phyloP scores from a whole-genome alignment of 2,797 vertebrate species.

The Enteromius argenteus region DNA sequence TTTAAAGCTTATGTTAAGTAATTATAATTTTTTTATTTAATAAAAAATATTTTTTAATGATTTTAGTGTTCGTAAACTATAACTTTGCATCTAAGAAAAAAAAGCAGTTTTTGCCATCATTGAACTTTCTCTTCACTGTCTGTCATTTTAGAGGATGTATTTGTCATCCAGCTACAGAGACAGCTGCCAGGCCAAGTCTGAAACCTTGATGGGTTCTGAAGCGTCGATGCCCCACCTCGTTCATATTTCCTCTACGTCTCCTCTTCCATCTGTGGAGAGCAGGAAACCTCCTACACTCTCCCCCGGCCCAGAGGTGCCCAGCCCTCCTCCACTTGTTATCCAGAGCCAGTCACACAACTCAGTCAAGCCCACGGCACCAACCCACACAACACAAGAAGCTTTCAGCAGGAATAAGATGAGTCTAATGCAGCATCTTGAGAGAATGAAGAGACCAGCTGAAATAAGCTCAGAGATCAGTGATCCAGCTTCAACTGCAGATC shows the following conservation, averaged over 20 bases:
- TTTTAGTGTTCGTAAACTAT: neutral
- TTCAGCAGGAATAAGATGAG: slow-evolving; percentile 4
- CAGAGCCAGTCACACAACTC: slow-evolving; percentile 29
- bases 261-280: slow-evolving; percentile 35
- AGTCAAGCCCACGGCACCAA: neutral
- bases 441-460: neutral
- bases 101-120: neutral
- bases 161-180: slow-evolving; percentile 9
- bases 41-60: no score
- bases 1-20: no score
- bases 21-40: no score
- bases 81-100: neutral
- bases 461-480: neutral
- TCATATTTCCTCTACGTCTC: slow-evolving; percentile 49
- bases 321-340: slow-evolving; percentile 36
- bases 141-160: neutral
- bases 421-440: neutral
- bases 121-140: neutral
- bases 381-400: neutral
- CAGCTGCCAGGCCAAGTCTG: slow-evolving; percentile 26
- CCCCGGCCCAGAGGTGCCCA: slow-evolving; percentile 54
- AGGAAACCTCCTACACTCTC: slow-evolving; percentile 53
- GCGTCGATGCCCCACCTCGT: slow-evolving; percentile 54
- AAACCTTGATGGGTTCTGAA: slow-evolving; percentile 8
- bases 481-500: neutral